A percentile compares a stretch with the other conserved stretches of the same genome.
These are phyloP conservation scores for Hermatobates lingyangjiaoensis DNA, from an alignment of 1,140 invertebrate species.

Conservation along the genomic window DNA sequence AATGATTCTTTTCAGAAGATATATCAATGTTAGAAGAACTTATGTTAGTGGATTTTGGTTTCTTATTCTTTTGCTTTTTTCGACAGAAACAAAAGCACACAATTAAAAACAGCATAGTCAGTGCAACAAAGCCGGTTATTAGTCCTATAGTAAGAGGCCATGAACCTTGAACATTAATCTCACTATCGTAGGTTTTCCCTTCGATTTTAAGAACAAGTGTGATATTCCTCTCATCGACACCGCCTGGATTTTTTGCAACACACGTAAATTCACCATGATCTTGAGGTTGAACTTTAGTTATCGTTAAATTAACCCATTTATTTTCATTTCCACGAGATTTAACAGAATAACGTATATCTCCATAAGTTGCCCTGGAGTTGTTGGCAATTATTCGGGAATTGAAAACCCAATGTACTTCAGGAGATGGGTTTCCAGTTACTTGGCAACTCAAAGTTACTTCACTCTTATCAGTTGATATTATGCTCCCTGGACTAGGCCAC, in stretches of 20 bases:
- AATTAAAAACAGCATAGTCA: slow-evolving; percentile 37
- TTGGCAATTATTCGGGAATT: slow-evolving; percentile 39
- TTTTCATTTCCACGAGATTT: slow-evolving; percentile 17
- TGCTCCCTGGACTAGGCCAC: slow-evolving; percentile 27
- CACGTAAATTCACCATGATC: slow-evolving; percentile 82
- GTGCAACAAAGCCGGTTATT: slow-evolving; percentile 17
- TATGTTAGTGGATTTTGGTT: slow-evolving; percentile 18
- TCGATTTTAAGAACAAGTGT: slow-evolving; percentile 36
- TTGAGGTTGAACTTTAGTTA: slow-evolving; percentile 40
- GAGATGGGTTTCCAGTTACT: slow-evolving; percentile 52
- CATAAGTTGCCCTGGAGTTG: slow-evolving; percentile 25
- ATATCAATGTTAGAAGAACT: slow-evolving; percentile 20
- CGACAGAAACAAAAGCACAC: slow-evolving; percentile 47
- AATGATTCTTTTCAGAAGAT: slow-evolving; percentile 11
- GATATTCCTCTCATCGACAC: slow-evolving; percentile 52
- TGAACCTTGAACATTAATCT: too few relatives aligned
- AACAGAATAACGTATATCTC: slow-evolving; percentile 17
- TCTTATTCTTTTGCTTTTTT: slow-evolving; percentile 29
- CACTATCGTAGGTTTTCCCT: slow-evolving; percentile 23
- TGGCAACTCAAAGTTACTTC: slow-evolving; percentile 53
- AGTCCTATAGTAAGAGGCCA: slow-evolving; percentile 26
- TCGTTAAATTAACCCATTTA: slow-evolving; percentile 55
- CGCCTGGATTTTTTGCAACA: slow-evolving; percentile 64
- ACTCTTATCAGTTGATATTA: slow-evolving; percentile 34
- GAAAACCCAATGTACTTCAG: slow-evolving; percentile 53